Conservation (phyloP, 2,888 invertebrate species). For the Orthonevra nobilis region DNA sequence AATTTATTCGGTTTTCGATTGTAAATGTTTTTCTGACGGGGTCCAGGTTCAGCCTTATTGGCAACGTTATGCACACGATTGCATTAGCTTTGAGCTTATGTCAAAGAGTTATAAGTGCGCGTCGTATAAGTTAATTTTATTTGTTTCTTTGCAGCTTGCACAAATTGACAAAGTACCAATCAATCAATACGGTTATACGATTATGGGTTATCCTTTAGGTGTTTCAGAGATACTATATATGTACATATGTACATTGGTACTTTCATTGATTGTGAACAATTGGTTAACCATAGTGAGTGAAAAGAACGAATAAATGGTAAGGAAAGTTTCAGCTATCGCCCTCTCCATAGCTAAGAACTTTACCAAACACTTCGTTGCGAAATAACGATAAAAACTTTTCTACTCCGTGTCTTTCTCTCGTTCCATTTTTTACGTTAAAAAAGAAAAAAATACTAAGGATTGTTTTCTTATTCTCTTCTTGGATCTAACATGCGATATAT, state of each 20-base stretch:
- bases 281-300: slow-evolving; percentile 11
- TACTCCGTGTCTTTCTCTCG: neutral
- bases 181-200: slow-evolving; percentile 46
- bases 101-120: slow-evolving; percentile 15
- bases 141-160: slow-evolving; percentile 12
- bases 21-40: slow-evolving; percentile 12
- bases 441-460: slow-evolving; percentile 38
- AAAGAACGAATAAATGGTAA: neutral
- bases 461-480: slow-evolving; percentile 40
- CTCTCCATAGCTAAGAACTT: slow-evolving; percentile 11
- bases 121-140: slow-evolving; percentile 14
- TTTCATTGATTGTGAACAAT: slow-evolving; percentile 41
- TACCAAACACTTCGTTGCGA: slow-evolving; percentile 30
- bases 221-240: slow-evolving; percentile 6
- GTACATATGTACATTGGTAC: too few species aligned
- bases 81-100: neutral
- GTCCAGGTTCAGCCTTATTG: neutral
- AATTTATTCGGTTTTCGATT: slow-evolving; percentile 6
- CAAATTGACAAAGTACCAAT: slow-evolving; percentile 49
- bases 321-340: slow-evolving; percentile 11
- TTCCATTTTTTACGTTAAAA: neutral
- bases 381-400: slow-evolving; percentile 26
- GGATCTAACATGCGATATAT: slow-evolving; percentile 14
- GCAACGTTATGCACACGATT: neutral
- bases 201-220: slow-evolving; percentile 21